Base-by-base conservation (phyloP, 2,888 invertebrate species). In the Clepsis dumicolana region DNA sequence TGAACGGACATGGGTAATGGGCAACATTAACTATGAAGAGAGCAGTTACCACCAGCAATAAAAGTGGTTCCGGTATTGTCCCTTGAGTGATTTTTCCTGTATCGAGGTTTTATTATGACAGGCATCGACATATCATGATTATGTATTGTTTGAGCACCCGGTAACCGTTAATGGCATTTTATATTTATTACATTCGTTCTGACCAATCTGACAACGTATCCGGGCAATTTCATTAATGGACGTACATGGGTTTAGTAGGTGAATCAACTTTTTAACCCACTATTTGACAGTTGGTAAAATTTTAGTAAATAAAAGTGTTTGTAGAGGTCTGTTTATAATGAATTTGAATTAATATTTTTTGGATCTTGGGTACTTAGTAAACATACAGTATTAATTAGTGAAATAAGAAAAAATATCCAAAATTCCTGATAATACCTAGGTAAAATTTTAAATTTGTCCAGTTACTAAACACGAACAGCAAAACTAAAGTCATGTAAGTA, bases 21-120 rank as follows among this genome's bases (percentile, higher is more conserved):
- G n/a, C 1, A 35, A 35, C 35, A 12, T 48, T 21, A 21, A 48
- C 21, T 48, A 48, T 12, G 48, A 12, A 21, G 21, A 21, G 48
- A 48, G 18, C 48, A 21, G 48, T 48, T 21, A 48, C 48, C 21
- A 21, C 48, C 14, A 25, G 25, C n/a, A 52, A 52, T 52, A 52
- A 52, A 52, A 52, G n/a, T 52, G n/a, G 24, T 25, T 50, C 14
- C 24, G 4, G 25, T 52, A 25, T 14, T 24, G 25, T 52, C 52
- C 52, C 14, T 52, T 27, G 52, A 52, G 52, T 52, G 52, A 52
- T 25, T 52, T 52, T 25, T 52, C 52, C 52, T 52, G 52, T 52
- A 52, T 52, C 52, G 25, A 52, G 52, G n/a, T 52, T 25, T 52
- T 52, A 52, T 52, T 52, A 52, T 52, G 52, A 25, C 52, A 25